Conservation (phyloP, 2,888 invertebrate genomes). For the Alcis repandata region DNA sequence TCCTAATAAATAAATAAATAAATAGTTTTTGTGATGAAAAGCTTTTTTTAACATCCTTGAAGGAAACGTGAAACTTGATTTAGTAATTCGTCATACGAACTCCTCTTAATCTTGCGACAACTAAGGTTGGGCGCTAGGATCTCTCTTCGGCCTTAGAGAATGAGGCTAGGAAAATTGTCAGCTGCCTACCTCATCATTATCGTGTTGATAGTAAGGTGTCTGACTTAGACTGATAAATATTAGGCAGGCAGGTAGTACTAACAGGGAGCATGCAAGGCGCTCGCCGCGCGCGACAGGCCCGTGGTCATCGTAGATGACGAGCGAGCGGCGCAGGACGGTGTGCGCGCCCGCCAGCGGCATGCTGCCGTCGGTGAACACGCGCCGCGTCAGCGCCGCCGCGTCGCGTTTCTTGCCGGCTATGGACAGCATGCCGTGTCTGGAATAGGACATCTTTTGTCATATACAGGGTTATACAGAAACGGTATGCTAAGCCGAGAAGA, state of each 20-base stretch:
- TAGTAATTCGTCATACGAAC: background rate
- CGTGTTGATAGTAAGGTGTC: no score
- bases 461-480: background rate
- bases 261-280: constrained; percentile 95
- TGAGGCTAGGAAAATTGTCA: no score
- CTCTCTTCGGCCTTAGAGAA: no score
- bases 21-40: no score
- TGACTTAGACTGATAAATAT: no score
- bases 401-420: constrained; percentile 91
- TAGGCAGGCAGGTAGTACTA: no score
- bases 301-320: constrained; percentile 95
- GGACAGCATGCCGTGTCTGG: constrained; percentile 89
- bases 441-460: constrained; percentile 22
- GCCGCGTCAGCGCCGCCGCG: constrained; percentile 89
- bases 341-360: constrained; percentile 92
- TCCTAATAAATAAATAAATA: no score
- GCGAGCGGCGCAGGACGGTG: constrained; percentile 92
- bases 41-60: no score
- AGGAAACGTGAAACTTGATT: background rate
- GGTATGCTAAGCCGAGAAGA: no score
- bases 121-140: no score
- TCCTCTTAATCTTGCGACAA: no score
- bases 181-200: no score
- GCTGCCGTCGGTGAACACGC: constrained; percentile 92
- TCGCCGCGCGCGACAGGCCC: constrained; percentile 96